Evolutionary conservation across 1,140 invertebrate genomes (phyloP).

Genomic region (Drosophila trapezifrons): DNA sequence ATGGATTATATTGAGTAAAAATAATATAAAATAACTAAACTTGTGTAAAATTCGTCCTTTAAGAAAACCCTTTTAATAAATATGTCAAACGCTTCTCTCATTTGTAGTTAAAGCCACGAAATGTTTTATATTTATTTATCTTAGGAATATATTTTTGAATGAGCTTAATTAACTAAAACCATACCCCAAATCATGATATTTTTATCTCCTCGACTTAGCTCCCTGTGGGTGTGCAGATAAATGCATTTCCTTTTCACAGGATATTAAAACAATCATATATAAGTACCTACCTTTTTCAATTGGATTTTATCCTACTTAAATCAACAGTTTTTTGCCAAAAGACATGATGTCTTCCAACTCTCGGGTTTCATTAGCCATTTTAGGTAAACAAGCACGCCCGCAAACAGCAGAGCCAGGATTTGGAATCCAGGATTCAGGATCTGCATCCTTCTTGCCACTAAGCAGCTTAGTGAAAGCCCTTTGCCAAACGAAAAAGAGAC

Average conservation of each 20-base stretch:
- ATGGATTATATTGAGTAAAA: background rate
- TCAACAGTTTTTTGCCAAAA: conserved; percentile 29
- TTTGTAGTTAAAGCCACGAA: too few relatives aligned
- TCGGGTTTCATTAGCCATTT: conserved; percentile 76
- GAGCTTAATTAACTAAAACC: background rate
- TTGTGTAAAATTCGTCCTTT: too few relatives aligned
- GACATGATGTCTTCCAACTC: conserved; percentile 29
- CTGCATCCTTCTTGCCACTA: conserved; percentile 46
- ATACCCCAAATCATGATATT: background rate
- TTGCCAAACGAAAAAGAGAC: conserved; percentile 45
- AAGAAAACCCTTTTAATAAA: background rate
- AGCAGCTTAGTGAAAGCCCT: conserved; percentile 75
- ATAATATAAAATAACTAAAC: background rate
- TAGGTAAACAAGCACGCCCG: conserved; percentile 39
- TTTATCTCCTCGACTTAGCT: background rate
- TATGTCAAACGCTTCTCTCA: too few relatives aligned
- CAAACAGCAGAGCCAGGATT: conserved; percentile 29
- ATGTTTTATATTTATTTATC: too few relatives aligned
- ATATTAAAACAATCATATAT: conserved; percentile 26
- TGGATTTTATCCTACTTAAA: conserved; percentile 25
- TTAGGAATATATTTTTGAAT: background rate
- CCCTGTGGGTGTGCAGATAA: background rate
- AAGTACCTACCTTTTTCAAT: conserved; percentile 7
- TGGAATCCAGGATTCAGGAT: conserved; percentile 14
- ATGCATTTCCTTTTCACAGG: background rate